These are phyloP conservation scores for Macroglossus sobrinus DNA, from an alignment of 2,113 vertebrate species.

Conservation along the genomic window DNA sequence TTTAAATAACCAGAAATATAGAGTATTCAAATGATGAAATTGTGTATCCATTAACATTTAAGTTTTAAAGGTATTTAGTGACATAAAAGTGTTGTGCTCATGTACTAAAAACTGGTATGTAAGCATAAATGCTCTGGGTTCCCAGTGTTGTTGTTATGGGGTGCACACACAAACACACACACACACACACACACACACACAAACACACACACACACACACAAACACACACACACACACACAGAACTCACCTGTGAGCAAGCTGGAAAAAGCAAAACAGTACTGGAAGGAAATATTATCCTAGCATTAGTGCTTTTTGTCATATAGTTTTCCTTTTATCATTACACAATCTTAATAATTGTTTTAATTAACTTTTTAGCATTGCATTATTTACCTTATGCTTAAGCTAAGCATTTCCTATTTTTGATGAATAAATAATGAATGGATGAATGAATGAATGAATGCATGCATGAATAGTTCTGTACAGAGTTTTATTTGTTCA, in stretches of 20 bases:
- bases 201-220: neutral
- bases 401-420: neutral
- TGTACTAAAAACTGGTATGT: neutral
- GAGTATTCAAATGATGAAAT: neutral
- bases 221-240: neutral
- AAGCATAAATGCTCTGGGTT: neutral
- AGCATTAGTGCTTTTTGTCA: neutral
- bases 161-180: neutral
- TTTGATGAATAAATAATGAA: neutral
- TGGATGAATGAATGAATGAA: neutral
- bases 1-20: neutral
- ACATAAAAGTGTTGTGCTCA: neutral
- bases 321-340: neutral
- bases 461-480: neutral
- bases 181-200: too few species aligned
- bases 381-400: neutral
- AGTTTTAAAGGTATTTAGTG: neutral
- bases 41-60: neutral
- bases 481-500: neutral
- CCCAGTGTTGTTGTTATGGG: neutral
- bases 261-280: neutral
- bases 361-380: neutral
- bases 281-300: neutral
- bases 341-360: neutral
- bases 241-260: neutral